phyloP scores from a whole-genome alignment of 2,888 invertebrate genomes.

The Ormyrus rosae region DNA sequence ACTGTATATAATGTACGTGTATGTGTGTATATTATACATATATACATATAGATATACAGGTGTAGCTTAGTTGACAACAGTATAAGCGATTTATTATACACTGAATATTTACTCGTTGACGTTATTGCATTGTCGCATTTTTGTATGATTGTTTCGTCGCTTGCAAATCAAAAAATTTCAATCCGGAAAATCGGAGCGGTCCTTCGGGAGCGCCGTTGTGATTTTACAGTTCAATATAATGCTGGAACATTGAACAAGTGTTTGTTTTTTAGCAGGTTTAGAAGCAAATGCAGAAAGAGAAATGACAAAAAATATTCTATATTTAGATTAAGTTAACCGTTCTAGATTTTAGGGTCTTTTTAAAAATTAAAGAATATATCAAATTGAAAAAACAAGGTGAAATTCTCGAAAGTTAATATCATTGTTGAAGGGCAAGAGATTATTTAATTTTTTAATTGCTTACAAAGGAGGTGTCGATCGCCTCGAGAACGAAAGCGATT shows the following conservation, averaged over 20 bases:
- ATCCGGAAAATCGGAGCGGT: background rate
- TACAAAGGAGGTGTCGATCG: constrained; percentile 46
- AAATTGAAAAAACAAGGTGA: background rate
- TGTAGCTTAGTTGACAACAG: constrained; percentile 17
- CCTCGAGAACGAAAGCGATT: constrained; percentile 8
- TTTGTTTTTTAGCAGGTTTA: constrained; percentile 5
- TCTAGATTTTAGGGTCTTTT: background rate
- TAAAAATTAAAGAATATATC: constrained; percentile 7
- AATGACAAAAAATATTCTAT: background rate
- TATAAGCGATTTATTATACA: constrained; percentile 36
- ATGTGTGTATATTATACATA: constrained; percentile 35
- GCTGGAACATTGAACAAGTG: constrained; percentile 17
- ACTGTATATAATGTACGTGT: constrained; percentile 1
- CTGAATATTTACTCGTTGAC: constrained; percentile 44
- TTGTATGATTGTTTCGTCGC: constrained; percentile 27
- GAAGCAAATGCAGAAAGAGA: background rate
- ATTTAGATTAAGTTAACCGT: constrained; percentile 1
- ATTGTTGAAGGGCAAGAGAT: constrained; percentile 48
- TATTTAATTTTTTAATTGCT: constrained; percentile 51
- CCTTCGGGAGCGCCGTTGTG: background rate
- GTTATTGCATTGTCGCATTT: constrained; percentile 35
- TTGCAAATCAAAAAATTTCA: background rate
- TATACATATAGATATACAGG: constrained; percentile 33
- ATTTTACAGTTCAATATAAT: constrained; percentile 26
- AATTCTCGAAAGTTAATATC: constrained; percentile 27